Conservation (phyloP, 2,888 invertebrate genomes). For the Epiblema foenella region DNA sequence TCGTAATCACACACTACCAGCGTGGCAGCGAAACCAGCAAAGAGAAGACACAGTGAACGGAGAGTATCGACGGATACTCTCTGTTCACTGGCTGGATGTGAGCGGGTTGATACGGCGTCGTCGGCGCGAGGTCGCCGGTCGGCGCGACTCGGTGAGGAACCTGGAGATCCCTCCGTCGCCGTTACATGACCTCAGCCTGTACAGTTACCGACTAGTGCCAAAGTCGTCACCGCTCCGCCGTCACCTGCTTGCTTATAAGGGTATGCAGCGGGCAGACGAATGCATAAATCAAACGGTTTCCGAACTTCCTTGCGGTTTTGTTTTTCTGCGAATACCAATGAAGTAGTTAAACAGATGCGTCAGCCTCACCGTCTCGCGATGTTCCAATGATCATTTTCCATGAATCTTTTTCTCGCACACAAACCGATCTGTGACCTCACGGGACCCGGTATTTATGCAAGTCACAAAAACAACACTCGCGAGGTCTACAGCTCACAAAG, state of each 20-base stretch:
- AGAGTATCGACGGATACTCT: too few species aligned
- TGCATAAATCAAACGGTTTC: conserved; percentile 16
- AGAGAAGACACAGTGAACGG: background rate
- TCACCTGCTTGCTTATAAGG: conserved; percentile 5
- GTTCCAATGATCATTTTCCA: background rate
- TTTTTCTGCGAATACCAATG: background rate
- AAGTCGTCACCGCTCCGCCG: background rate
- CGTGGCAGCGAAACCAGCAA: background rate
- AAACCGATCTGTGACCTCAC: background rate
- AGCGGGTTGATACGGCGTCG: background rate
- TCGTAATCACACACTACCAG: background rate
- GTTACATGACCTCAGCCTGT: background rate
- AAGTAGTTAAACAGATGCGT: background rate
- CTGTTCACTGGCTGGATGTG: background rate
- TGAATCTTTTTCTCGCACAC: background rate
- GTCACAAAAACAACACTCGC: too few species aligned
- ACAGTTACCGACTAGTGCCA: background rate
- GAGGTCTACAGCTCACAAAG: too few species aligned
- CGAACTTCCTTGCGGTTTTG: background rate
- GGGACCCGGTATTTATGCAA: background rate
- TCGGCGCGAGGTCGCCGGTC: background rate
- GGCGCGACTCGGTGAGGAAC: background rate
- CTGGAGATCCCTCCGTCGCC: background rate
- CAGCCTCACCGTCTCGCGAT: background rate
- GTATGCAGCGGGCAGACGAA: background rate